Base-by-base conservation (phyloP, 2,888 invertebrate genomes). In the Graphium colonna region DNA sequence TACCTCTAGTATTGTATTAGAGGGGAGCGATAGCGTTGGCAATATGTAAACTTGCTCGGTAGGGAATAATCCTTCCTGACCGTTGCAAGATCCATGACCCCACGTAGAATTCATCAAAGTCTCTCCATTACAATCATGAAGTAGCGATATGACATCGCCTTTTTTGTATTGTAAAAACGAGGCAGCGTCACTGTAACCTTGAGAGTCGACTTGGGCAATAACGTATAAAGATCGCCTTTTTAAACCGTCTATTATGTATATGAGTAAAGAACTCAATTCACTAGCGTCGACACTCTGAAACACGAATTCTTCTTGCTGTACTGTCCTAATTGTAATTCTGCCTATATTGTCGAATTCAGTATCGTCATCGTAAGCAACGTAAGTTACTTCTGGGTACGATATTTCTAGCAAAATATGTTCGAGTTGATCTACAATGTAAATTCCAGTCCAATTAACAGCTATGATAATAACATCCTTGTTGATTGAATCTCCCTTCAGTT, bases 391-490 rank as follows among this genome's bases (percentile, higher is more conserved):
- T 3, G 96, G 93, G 82, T 95, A 98, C 5, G 95, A 93, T 64
- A 95, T 87, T 88, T 98, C 97, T 36, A 97, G 87, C 41, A 98
- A 90, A 60, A 98, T 95, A 76, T 96, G 95, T 78, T 98, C 98
- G 65, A 95, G 93, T 77, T 97, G 96, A 79, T 98, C 97, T 0
- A 97, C 95, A 51, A 98, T 94, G 71, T 95, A 97, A 49, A 98
- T 93, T 1, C 98, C 98, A 0, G 95, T 96, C 93, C 97, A 97
- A 81, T 98, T 98, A 2, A 98, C 93, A 1, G 98, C 98, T 59
- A 98, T 94, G 50, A 98, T 96, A 15, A 97, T 92, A 64, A 96
- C 94, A 63, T 93, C 92, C 62, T 91, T 92, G 5, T 90, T 87
- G 5, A 94, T 88, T 21, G 91, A 88, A 0, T 94, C 93, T 0